These are phyloP conservation scores for Nysson spinosus DNA, from an alignment of 2,888 invertebrate species.

Conservation along the genomic window DNA sequence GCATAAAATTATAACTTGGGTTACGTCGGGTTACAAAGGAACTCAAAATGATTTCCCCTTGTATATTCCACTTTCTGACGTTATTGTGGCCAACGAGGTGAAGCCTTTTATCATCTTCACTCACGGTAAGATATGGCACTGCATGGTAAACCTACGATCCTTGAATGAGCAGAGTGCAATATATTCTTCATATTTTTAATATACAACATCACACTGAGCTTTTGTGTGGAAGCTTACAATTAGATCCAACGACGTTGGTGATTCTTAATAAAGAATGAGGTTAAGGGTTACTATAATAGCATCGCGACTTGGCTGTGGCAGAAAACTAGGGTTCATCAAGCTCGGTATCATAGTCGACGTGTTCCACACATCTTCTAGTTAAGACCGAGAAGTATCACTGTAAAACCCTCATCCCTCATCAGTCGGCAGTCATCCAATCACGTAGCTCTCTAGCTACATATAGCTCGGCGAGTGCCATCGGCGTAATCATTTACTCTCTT, in stretches of 20 bases:
- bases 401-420: constrained; percentile 67
- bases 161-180: too few relatives aligned
- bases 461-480: constrained; percentile 48
- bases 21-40: constrained; percentile 28
- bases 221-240: too few relatives aligned
- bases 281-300: constrained; percentile 24
- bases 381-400: constrained; percentile 44
- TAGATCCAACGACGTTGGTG: too few relatives aligned
- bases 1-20: constrained; percentile 48
- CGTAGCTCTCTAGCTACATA: constrained; percentile 28
- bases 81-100: constrained; percentile 1
- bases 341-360: constrained; percentile 15
- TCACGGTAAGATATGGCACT: too few relatives aligned
- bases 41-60: constrained; percentile 35
- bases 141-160: too few relatives aligned
- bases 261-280: too few relatives aligned
- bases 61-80: constrained; percentile 1
- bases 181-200: too few relatives aligned
- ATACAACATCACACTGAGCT: too few relatives aligned
- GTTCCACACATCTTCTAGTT: constrained; percentile 20
- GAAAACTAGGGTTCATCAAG: constrained; percentile 7
- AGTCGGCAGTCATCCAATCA: constrained; percentile 59
- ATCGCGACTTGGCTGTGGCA: constrained; percentile 9
- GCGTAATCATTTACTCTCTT: constrained; percentile 64
- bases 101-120: background rate